Evolutionary conservation across 1,140 invertebrate genomes (phyloP).

Genomic region (Drosophila busckii): DNA sequence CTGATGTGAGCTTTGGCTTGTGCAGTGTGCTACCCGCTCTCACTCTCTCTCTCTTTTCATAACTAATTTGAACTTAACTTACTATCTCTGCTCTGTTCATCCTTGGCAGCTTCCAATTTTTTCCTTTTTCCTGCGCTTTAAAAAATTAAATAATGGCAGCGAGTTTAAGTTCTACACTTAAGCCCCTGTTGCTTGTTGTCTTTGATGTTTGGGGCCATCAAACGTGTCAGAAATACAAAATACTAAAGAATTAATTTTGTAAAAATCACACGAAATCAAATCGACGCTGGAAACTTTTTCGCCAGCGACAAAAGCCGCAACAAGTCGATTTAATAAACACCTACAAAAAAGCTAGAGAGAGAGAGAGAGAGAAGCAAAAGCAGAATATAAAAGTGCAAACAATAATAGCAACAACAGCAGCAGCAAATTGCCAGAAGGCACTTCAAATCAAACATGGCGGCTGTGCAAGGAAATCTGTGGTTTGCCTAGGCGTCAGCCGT

Average conservation of each 20-base stretch:
- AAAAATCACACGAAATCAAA: constrained; percentile 53
- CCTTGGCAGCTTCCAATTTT: constrained; percentile 22
- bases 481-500: constrained; percentile 33
- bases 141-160: background rate
- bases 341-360: constrained; percentile 1
- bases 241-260: constrained; percentile 49
- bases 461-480: constrained; percentile 27
- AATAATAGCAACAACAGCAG: constrained; percentile 1
- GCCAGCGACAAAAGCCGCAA: constrained; percentile 35
- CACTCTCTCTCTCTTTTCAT: constrained; percentile 15
- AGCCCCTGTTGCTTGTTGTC: constrained; percentile 4
- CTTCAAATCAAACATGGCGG: constrained; percentile 50
- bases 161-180: constrained; percentile 6
- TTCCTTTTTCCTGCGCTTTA: constrained; percentile 4
- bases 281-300: constrained; percentile 33
- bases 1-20: constrained; percentile 24
- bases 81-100: constrained; percentile 50
- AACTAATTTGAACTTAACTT: constrained; percentile 74
- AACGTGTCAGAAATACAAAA: constrained; percentile 36
- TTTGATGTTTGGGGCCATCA: constrained; percentile 7
- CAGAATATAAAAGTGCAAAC: background rate
- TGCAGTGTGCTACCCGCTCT: constrained; percentile 35
- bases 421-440: constrained; percentile 40
- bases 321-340: constrained; percentile 64
- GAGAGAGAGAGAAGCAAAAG: background rate